Conservation (phyloP, 2,888 invertebrate species). For the Unio pictorum region DNA sequence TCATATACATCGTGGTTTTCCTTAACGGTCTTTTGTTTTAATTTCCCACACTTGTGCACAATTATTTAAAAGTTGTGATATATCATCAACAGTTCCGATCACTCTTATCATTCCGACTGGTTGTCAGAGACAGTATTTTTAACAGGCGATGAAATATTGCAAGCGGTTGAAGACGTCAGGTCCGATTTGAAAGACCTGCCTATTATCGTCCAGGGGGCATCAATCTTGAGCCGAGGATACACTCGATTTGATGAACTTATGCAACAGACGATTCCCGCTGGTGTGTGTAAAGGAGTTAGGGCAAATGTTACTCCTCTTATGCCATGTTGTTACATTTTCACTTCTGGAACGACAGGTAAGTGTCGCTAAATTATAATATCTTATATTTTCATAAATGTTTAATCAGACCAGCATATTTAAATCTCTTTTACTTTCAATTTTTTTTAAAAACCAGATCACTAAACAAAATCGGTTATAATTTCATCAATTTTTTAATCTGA, state of each 20-base stretch:
- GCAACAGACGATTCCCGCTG: constrained; percentile 29
- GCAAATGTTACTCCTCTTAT: constrained; percentile 34
- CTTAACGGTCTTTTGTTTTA: too few relatives aligned
- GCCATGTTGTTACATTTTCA: constrained; percentile 90
- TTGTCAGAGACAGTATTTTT: not conserved
- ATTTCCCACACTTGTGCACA: too few relatives aligned
- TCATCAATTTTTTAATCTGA: too few relatives aligned
- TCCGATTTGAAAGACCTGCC: constrained; percentile 40
- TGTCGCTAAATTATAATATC: too few relatives aligned
- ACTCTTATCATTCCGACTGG: not conserved
- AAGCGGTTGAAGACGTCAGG: constrained; percentile 48
- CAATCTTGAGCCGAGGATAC: constrained; percentile 25
- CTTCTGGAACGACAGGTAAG: constrained; percentile 77
- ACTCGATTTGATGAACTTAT: constrained; percentile 50
- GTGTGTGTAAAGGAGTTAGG: constrained; percentile 34
- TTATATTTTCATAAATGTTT: too few relatives aligned
- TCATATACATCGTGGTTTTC: too few relatives aligned
- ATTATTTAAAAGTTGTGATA: too few relatives aligned
- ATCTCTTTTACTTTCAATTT: too few relatives aligned
- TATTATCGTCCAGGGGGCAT: constrained; percentile 45
- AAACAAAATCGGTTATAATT: too few relatives aligned
- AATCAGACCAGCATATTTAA: too few relatives aligned
- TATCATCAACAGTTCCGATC: not conserved
- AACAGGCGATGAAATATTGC: constrained; percentile 48
- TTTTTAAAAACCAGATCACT: too few relatives aligned